Percentiles rank a stretch among this genome's conserved stretches.
phyloP scores from a whole-genome alignment of 2,888 invertebrate species.

The Alloplasta piceator region DNA sequence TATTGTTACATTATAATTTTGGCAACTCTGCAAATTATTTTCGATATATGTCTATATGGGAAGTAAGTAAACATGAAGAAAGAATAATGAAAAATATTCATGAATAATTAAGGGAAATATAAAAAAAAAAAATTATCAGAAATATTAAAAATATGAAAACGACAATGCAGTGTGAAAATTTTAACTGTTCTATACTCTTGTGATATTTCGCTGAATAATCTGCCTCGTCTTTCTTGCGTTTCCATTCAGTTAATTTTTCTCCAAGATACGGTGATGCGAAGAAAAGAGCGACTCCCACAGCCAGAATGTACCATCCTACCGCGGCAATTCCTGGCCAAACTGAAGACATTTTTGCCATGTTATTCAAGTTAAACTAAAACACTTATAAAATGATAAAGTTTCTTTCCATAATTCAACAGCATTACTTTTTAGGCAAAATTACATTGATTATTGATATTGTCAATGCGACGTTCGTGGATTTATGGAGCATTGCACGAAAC shows the following conservation, averaged over 20 bases:
- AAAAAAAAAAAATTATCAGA: too few relatives aligned
- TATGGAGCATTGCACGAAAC: constrained; percentile 5
- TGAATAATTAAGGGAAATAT: too few relatives aligned
- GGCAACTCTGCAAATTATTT: too few relatives aligned
- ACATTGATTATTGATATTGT: constrained; percentile 1
- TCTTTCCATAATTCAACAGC: too few relatives aligned
- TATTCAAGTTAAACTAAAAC: too few relatives aligned
- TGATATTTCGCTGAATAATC: constrained; percentile 84
- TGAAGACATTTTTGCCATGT: constrained; percentile 48
- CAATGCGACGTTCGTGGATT: background rate
- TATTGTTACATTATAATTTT: too few relatives aligned
- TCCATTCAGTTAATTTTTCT: constrained; percentile 79
- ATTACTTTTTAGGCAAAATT: background rate
- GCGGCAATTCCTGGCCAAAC: constrained; percentile 75
- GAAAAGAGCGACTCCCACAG: constrained; percentile 72
- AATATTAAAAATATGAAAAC: too few relatives aligned
- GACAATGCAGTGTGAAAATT: too few relatives aligned
- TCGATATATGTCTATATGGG: too few relatives aligned
- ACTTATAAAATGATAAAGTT: too few relatives aligned
- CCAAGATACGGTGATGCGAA: constrained; percentile 80
- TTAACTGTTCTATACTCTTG: constrained; percentile 82
- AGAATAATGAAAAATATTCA: too few relatives aligned
- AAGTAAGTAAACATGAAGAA: too few relatives aligned
- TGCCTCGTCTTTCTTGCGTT: constrained; percentile 76
- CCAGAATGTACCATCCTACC: constrained; percentile 82